Base-by-base conservation (phyloP, 2,888 invertebrate genomes). In the Orchesella flavescens region DNA sequence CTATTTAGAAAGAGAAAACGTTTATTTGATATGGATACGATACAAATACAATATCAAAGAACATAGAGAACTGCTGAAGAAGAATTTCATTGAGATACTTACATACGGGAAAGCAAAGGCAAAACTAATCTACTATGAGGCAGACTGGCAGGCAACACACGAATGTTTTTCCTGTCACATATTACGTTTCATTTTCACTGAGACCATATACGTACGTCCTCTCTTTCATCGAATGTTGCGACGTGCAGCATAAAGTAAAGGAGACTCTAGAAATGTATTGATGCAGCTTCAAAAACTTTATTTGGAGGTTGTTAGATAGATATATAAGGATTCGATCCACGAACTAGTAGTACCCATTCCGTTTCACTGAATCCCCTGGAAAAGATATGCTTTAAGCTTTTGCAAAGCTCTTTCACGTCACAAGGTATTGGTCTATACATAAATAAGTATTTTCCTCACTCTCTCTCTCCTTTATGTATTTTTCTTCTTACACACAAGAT, bases 141-240 rank as follows among this genome's bases (percentile, higher is more conserved):
- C 66, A 77, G 34, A 34, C 34, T 34, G 55, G 43, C 63, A 66
- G 76, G 21, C 49, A 61, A 23, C 77, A 78, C 66, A 21, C 57
- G 66, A 78, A 78, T 71, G 71, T 78, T 53, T 78, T 78, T 71
- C 78, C 78, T 78, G 78, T 78, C 78, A 78, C 78, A 78, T 78
- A 78, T 78, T 78, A 78, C 78, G 71, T 72, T 78, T 78, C 78
- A 71, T 78, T 78, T 78, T 78, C 78, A 63, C 78, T 71, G 71
- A 21, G 68, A 10, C 55, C 63, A 49, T 59, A 49, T 46, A 61
- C 57, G 19, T 7, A 3, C 17, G 21, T 65, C 43, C 59, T 44
- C 17, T 63, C 46, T 71, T 63, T 63, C 71, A 71, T 63, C 63
- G 49, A 78, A 68, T 15, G 13, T 46, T 46, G 3, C 12, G 12